A percentile compares a stretch with the other conserved stretches of the same genome.
Evolutionary conservation across 2,113 vertebrate species (phyloP).

Genomic region (Hyaena hyaena): DNA sequence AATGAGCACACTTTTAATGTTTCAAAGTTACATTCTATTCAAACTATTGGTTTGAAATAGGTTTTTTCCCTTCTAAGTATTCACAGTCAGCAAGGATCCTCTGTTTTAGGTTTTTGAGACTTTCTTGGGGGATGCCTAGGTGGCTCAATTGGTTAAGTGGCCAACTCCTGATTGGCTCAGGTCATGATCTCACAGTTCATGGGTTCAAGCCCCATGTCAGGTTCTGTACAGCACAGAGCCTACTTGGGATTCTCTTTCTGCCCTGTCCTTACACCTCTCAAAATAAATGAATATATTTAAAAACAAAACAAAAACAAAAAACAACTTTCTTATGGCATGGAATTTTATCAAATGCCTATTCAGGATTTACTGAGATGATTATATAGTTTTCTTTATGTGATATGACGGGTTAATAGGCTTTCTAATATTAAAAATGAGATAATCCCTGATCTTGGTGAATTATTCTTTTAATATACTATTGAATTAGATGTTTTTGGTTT

Average conservation of each 20-base stretch:
- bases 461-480: conserved; percentile 10
- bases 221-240: no score
- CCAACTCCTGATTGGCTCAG: no score
- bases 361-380: neutral
- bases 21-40: conserved; percentile 55
- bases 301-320: no score
- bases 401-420: conserved; percentile 19
- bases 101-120: conserved; percentile 9
- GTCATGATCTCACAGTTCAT: no score
- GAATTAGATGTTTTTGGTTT: neutral
- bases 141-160: no score
- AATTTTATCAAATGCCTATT: conserved; percentile 28
- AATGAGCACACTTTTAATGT: neutral
- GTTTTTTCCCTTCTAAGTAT: conserved; percentile 9
- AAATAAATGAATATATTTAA: no score
- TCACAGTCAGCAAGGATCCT: neutral
- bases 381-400: neutral
- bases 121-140: neutral
- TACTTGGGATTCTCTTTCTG: no score
- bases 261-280: no score
- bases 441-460: conserved; percentile 7
- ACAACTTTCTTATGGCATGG: neutral
- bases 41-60: conserved; percentile 5
- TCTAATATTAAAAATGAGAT: conserved; percentile 37
- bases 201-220: no score